These are phyloP conservation scores for Agapornis roseicollis DNA, from an alignment of 2,113 vertebrate genomes.

Conservation along the genomic window DNA sequence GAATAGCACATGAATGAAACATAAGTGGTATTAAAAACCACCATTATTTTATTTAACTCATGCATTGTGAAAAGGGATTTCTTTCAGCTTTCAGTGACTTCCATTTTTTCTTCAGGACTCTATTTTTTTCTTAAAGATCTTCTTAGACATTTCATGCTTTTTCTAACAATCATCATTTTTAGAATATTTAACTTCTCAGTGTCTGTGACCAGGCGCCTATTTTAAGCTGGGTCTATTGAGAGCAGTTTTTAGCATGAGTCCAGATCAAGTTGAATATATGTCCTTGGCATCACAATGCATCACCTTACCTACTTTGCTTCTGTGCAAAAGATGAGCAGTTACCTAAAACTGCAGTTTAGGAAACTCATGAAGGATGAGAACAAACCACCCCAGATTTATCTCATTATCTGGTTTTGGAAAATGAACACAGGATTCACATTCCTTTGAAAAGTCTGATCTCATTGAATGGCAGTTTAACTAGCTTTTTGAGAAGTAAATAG, in stretches of 20 bases:
- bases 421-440: not conserved
- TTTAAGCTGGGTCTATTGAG: not conserved
- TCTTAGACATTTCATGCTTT: not conserved
- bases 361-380: not conserved
- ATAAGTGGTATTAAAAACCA: not conserved
- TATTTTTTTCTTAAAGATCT: not conserved
- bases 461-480: not conserved
- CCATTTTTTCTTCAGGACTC: not conserved
- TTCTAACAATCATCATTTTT: not conserved
- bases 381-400: not conserved
- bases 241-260: not conserved
- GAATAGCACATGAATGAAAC: not conserved
- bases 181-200: not conserved
- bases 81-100: not conserved
- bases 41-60: not conserved
- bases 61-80: not conserved
- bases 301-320: not conserved
- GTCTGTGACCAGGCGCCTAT: not conserved
- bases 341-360: not conserved
- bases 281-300: not conserved
- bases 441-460: not conserved
- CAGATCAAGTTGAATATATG: not conserved
- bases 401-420: not conserved
- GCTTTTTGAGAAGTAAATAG: not conserved
- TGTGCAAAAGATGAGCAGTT: not conserved